Evolutionary conservation across 2,113 vertebrate species (phyloP).

Genomic region (Chrysochloris asiatica): DNA sequence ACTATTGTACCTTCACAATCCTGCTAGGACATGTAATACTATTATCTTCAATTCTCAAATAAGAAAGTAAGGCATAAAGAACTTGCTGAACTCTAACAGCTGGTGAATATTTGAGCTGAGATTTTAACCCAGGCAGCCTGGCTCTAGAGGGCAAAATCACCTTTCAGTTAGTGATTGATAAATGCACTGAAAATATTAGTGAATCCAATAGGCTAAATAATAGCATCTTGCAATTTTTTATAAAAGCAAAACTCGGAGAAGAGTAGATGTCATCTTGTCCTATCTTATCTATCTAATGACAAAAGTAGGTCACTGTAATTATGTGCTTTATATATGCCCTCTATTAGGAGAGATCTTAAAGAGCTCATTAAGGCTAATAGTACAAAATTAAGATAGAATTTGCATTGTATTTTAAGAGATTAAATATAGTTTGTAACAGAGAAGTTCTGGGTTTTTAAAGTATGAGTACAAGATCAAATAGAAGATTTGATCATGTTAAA

Average conservation of each 20-base stretch:
- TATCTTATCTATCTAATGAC: constrained; percentile 7
- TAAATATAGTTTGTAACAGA: background rate
- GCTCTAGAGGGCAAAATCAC: background rate
- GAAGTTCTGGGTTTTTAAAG: background rate
- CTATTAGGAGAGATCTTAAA: constrained; percentile 18
- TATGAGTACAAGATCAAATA: background rate
- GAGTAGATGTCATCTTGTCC: background rate
- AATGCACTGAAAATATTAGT: background rate
- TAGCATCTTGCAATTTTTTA: background rate
- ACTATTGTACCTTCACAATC: background rate
- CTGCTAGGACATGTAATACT: constrained; percentile 13
- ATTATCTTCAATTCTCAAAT: constrained; percentile 47
- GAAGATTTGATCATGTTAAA: background rate
- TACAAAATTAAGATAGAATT: constrained; percentile 53
- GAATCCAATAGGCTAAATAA: background rate
- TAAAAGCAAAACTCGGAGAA: background rate
- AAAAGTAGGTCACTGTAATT: constrained; percentile 35
- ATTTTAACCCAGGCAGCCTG: background rate
- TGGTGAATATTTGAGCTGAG: constrained; percentile 20
- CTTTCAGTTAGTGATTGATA: background rate
- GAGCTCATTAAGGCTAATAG: constrained; percentile 30
- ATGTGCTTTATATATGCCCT: background rate
- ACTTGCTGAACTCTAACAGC: background rate
- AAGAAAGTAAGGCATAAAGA: constrained; percentile 32
- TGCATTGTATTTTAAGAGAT: constrained; percentile 41